Conservation (phyloP, 2,888 invertebrate species). For the Melanotus villosus region DNA sequence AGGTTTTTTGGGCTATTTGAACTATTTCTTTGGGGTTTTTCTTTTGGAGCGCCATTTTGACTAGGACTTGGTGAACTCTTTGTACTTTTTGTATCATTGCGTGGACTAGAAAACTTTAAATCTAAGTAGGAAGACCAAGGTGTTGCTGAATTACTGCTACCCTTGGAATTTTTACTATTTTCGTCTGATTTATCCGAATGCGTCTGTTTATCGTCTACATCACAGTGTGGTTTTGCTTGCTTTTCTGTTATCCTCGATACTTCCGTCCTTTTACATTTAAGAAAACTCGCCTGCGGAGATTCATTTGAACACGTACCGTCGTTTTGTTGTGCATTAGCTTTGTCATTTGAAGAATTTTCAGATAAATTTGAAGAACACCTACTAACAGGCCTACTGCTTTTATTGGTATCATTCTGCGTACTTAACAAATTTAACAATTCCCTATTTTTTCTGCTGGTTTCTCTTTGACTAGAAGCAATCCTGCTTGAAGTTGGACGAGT, state of each 20-base stretch:
- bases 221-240: slow-evolving; percentile 71
- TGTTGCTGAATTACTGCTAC: slow-evolving; percentile 63
- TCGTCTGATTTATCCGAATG: slow-evolving; percentile 69
- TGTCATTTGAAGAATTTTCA: slow-evolving; percentile 23
- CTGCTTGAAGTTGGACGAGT: slow-evolving; percentile 61
- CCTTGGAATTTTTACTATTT: slow-evolving; percentile 6
- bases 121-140: slow-evolving; percentile 78
- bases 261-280: slow-evolving; percentile 73
- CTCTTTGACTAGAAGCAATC: slow-evolving; percentile 56
- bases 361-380: slow-evolving; percentile 55
- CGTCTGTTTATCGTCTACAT: slow-evolving; percentile 74
- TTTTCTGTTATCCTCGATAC: slow-evolving; percentile 82
- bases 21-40: slow-evolving; percentile 2
- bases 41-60: slow-evolving; percentile 64
- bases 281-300: slow-evolving; percentile 57
- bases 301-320: background rate
- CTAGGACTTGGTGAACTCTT: slow-evolving; percentile 69
- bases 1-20: slow-evolving; percentile 62
- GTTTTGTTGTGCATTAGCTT: background rate
- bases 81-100: slow-evolving; percentile 42
- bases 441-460: slow-evolving; percentile 65
- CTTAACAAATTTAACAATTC: slow-evolving; percentile 64
- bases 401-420: slow-evolving; percentile 62
- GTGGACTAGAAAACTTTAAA: slow-evolving; percentile 68
- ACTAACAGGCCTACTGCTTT: slow-evolving; percentile 60